Evolutionary conservation across 2,888 invertebrate species (phyloP), one percentile per base, ranked within the genome.

Genomic region (Amorpha juglandis): DNA sequence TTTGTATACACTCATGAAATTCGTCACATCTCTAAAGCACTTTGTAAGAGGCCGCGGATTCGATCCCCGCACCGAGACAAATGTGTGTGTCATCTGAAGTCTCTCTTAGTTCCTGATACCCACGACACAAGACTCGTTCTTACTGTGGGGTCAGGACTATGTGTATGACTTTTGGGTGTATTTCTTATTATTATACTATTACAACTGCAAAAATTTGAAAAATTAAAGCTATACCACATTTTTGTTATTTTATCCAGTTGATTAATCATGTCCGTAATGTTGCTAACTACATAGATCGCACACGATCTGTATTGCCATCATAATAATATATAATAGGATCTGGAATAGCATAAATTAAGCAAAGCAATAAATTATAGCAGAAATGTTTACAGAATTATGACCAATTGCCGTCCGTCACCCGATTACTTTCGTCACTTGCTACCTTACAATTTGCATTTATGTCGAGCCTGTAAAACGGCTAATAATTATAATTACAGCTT

Each of bases 351-450:
- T 6, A 38, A 9, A 58, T 58, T 58, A 38, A 58, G 58, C 42
- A 42, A 58, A 58, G 42, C 58, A 58, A 58, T 58, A 58, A 58
- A 58, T 58, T 58, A 58, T 16, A 58, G 55, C 55, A 58, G 16
- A 58, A 58, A 58, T 58, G 55, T 58, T 58, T 58, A n/a, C 55
- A 38, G 55, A 58, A 58, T 58, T 58, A 42, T 38, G 21, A 19
- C 42, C 42, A 42, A 42, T 58, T 19, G 19, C 16, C 19, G 42
- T 58, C 58, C 42, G 19, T 58, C 42, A 19, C 11, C 55, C 38
- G 58, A 42, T 42, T 58, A 42, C 58, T 58, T 58, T 58, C 58
- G 42, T 58, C 58, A 58, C 58, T 58, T 58, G 42, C 55, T 42
- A 58, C 58, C 58, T 12, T 42, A 58, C 58, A 58, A 58, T 58